Conservation (phyloP, 1,140 invertebrate genomes). For the Drosophila willistoni region DNA sequence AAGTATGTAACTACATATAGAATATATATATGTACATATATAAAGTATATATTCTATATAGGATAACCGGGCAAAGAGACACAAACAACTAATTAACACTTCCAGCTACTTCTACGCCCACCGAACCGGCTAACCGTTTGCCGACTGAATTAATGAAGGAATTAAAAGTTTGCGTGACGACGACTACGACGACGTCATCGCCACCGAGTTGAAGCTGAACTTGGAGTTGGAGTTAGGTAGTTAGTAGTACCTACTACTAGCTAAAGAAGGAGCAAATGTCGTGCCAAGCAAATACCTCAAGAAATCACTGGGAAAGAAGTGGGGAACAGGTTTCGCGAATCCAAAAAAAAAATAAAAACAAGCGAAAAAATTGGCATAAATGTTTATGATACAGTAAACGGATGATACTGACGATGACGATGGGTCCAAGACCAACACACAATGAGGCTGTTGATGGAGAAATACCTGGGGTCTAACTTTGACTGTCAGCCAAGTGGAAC, state of each 20-base stretch:
- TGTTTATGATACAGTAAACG: conserved; percentile 74
- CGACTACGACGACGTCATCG: conserved; percentile 65
- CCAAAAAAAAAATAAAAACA: conserved; percentile 19
- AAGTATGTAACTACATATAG: conserved; percentile 15
- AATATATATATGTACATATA: conserved; percentile 8
- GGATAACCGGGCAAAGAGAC: conserved; percentile 36
- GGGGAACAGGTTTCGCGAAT: conserved; percentile 61
- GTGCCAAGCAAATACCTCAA: conserved; percentile 74
- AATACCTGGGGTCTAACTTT: conserved; percentile 37
- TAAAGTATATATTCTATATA: conserved; percentile 9
- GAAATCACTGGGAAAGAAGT: conserved; percentile 48
- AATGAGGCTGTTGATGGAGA: conserved; percentile 47
- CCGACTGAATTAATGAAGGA: conserved; percentile 77
- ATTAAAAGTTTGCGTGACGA: conserved; percentile 75
- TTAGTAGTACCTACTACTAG: conserved; percentile 19
- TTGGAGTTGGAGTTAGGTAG: background rate
- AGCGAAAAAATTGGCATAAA: conserved; percentile 62
- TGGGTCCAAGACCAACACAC: conserved; percentile 26
- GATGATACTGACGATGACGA: conserved; percentile 38
- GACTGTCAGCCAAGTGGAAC: conserved; percentile 69
- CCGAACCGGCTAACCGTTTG: conserved; percentile 67
- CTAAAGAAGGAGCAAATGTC: conserved; percentile 68
- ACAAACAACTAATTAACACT: conserved; percentile 80
- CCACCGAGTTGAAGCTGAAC: conserved; percentile 32
- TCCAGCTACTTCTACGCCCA: conserved; percentile 77